These are phyloP conservation scores for Echiichthys vipera DNA, from an alignment of 2,797 vertebrate species.

Conservation along the genomic window DNA sequence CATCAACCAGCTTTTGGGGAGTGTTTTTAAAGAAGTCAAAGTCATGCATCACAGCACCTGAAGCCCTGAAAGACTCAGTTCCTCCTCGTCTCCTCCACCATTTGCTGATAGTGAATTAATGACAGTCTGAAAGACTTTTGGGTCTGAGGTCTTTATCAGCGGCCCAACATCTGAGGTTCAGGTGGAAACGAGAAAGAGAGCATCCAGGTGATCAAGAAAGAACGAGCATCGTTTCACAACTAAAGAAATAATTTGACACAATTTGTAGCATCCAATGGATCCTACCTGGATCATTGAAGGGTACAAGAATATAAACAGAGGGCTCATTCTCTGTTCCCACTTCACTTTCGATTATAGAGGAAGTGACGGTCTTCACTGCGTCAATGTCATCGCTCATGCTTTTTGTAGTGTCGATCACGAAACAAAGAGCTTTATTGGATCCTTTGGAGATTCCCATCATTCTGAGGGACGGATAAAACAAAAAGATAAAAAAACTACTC, in stretches of 20 bases:
- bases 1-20: not conserved
- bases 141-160: constrained; percentile 57
- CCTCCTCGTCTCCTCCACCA: constrained; percentile 57
- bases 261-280: not conserved
- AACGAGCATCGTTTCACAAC: not conserved
- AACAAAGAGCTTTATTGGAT: constrained; percentile 61
- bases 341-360: constrained; percentile 51
- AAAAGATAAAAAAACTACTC: not conserved
- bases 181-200: not conserved
- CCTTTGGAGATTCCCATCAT: constrained; percentile 57
- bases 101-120: constrained; percentile 35
- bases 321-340: constrained; percentile 60
- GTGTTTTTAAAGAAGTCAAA: not conserved
- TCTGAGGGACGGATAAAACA: not conserved
- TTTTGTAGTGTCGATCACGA: constrained; percentile 70
- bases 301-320: constrained; percentile 65
- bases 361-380: constrained; percentile 27
- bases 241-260: not conserved
- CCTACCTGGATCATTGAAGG: constrained; percentile 73
- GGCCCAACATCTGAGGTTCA: constrained; percentile 65
- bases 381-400: constrained; percentile 68
- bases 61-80: constrained; percentile 72
- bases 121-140: constrained; percentile 25
- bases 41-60: constrained; percentile 49
- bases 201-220: too few relatives aligned